Evolutionary conservation across 2,797 vertebrate species (phyloP).

Genomic region (Triplophysa yarkandensis): DNA sequence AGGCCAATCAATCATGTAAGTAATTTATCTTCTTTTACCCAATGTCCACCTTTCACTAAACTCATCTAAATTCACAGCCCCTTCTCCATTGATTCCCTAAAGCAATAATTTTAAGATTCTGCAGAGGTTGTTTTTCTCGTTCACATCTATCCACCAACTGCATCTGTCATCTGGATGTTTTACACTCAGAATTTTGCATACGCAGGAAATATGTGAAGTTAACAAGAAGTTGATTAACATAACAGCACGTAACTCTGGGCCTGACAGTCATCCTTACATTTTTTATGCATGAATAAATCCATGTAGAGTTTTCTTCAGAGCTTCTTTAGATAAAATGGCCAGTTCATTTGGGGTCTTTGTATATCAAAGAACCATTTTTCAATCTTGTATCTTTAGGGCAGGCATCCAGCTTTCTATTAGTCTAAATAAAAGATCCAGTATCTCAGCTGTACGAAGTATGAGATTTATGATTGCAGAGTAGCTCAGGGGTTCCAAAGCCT

Average conservation of each 20-base stretch:
- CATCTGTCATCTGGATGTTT: conserved; percentile 25
- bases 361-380: conserved; percentile 12
- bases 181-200: conserved; percentile 6
- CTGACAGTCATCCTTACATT: conserved; percentile 32
- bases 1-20: conserved; percentile 8
- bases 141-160: conserved; percentile 28
- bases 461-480: conserved; percentile 13
- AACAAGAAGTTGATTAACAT: conserved; percentile 46
- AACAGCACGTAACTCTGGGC: conserved; percentile 43
- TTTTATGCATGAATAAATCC: conserved; percentile 28
- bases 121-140: conserved; percentile 24
- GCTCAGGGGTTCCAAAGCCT: conserved; percentile 29
- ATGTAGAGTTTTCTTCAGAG: conserved; percentile 26
- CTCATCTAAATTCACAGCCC: neutral
- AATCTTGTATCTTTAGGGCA: conserved; percentile 36
- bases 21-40: neutral
- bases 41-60: neutral
- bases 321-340: neutral
- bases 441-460: conserved; percentile 26
- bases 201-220: conserved; percentile 32
- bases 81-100: conserved; percentile 9
- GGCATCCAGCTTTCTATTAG: neutral
- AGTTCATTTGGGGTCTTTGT: conserved; percentile 7
- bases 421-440: conserved; percentile 38
- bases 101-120: conserved; percentile 12